These are phyloP conservation scores for Pelvicachromis taeniatus DNA, from an alignment of 2,113 vertebrate genomes.

Conservation along the genomic window DNA sequence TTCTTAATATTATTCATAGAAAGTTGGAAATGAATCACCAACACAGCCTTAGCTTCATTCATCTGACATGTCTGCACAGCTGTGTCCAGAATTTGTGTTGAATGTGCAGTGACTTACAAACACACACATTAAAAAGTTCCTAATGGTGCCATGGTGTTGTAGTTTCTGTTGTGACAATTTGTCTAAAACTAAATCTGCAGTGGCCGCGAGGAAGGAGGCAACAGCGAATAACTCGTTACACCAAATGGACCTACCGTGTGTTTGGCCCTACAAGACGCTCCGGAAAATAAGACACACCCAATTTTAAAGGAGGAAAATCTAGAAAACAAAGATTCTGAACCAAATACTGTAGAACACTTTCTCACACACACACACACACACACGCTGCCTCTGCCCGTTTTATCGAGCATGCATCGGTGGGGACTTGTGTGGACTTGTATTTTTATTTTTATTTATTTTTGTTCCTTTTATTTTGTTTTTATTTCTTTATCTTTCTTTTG, in stretches of 20 bases:
- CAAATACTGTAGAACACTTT: no score
- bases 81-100: background rate
- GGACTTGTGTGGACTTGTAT: no score
- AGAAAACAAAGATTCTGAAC: no score
- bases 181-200: background rate
- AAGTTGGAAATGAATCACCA: background rate
- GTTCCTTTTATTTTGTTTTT: no score
- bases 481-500: no score
- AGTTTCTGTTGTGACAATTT: background rate
- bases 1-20: background rate
- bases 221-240: background rate
- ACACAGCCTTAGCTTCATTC: background rate
- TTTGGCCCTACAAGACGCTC: no score
- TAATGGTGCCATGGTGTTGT: background rate
- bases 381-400: no score
- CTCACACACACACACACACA: no score
- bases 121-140: background rate
- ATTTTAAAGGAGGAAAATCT: no score
- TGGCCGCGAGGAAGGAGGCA: background rate
- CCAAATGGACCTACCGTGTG: background rate
- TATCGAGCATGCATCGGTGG: no score
- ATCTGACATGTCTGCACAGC: background rate
- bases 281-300: no score
- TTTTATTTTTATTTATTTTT: no score
- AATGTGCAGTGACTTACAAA: background rate